Percentiles rank a stretch among this genome's conserved stretches.
phyloP scores from a whole-genome alignment of 2,797 vertebrate species.

The Falco novaeseelandiae region DNA sequence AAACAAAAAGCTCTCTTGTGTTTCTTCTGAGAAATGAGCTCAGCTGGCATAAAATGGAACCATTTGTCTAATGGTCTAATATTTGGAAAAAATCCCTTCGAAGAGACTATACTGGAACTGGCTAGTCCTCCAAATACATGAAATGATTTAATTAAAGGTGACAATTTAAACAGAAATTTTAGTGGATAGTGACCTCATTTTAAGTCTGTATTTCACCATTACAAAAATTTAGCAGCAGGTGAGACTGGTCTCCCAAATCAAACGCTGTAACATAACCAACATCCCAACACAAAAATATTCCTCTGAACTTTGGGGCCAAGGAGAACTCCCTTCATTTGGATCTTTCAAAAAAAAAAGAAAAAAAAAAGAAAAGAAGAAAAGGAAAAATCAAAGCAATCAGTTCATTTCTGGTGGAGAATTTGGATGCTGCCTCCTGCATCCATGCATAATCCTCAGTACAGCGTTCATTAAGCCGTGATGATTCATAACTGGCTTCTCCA shows the following conservation, averaged over 20 bases:
- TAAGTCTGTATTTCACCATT: background rate
- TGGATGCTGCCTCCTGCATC: background rate
- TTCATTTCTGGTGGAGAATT: slow-evolving; percentile 21
- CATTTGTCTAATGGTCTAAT: slow-evolving; percentile 45
- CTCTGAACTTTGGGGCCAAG: background rate
- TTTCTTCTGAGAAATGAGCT: slow-evolving; percentile 51
- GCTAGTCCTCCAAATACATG: slow-evolving; percentile 52
- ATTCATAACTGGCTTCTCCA: slow-evolving; percentile 36
- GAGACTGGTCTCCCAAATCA: background rate
- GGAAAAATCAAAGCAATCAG: slow-evolving; percentile 26
- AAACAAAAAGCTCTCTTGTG: slow-evolving; percentile 30
- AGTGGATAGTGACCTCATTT: slow-evolving; percentile 33
- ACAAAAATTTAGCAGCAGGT: slow-evolving; percentile 45
- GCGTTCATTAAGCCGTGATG: slow-evolving; percentile 41
- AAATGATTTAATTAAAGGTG: slow-evolving; percentile 73
- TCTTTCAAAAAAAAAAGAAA: background rate
- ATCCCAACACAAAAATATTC: background rate
- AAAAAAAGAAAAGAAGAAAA: background rate
- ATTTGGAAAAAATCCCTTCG: slow-evolving; percentile 58
- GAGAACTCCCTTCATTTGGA: background rate
- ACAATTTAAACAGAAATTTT: slow-evolving; percentile 49
- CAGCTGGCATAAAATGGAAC: slow-evolving; percentile 56
- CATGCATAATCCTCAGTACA: background rate
- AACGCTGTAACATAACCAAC: background rate
- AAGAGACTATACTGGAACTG: slow-evolving; percentile 21